Evolutionary conservation across 2,113 vertebrate genomes (phyloP), one percentile per base, ranked within the genome.

Genomic region (Megaceryle maxima): DNA sequence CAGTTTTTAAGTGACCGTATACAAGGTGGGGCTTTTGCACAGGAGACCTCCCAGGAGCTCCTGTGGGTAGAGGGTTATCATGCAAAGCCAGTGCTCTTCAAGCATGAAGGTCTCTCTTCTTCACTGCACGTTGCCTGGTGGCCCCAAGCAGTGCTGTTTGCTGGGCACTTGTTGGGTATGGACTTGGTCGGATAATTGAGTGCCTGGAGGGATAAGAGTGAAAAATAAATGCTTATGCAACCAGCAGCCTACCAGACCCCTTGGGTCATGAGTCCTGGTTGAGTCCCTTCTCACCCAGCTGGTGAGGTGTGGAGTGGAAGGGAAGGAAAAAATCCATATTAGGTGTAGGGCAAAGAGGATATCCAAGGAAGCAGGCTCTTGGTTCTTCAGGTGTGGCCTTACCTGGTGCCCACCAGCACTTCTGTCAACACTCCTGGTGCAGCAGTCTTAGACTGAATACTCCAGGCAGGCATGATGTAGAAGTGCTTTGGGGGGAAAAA

Each of bases 381-480:
- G 20, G 19, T 20, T 63, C 51, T 57, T 46, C n/a, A 63, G 68
- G 16, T 22, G 13, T 4, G 11, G 60, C 41, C 19, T 46, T 37
- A 21, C 37, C 59, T 63, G 62, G 2, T 50, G 43, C 43, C 22
- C 57, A 29, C 25, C 15, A 81, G 18, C 13, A 2, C 31, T 64
- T 31, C 8, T 39, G 53, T 43, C 59, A 46, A 1, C 7, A 1
- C 72, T 46, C 33, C 72, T 35, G 44, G 48, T 26, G 35, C 67
- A 31, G 43, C 1, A 29, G 50, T 44, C 1, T 5, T 3, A 15
- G 35, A 3, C 13, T 28, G 19, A 18, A 6, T 6, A 0, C 28
- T 13, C 26, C 41, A 17, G 59, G 5, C 8, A 6, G 48, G 16
- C 11, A 1, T 4, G n/a, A 18, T 10, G 1, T 3, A 17, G 69